Evolutionary conservation across 2,113 vertebrate genomes (phyloP).

Genomic region (Syngnathus scovelli): DNA sequence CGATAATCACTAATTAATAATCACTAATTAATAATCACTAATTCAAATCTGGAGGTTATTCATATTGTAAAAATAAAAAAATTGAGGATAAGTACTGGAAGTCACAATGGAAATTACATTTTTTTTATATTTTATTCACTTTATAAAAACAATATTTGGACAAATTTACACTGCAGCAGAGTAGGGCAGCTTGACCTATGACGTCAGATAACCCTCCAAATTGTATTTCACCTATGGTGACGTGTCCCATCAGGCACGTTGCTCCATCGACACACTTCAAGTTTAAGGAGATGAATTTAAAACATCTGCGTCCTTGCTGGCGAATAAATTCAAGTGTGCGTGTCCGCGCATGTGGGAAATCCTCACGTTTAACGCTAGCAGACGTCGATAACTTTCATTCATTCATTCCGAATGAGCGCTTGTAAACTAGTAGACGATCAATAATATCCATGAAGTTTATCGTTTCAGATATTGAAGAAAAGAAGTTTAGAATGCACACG

Average conservation of each 20-base stretch:
- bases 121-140: background rate
- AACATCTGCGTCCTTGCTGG: background rate
- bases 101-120: too few species aligned
- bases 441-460: background rate
- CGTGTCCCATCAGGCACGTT: conserved; percentile 52
- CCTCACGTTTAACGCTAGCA: background rate
- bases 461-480: background rate
- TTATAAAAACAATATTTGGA: background rate
- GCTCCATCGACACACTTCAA: background rate
- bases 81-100: background rate
- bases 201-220: background rate
- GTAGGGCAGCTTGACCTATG: background rate
- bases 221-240: conserved; percentile 49
- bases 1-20: too few species aligned
- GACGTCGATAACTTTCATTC: background rate
- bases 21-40: too few species aligned
- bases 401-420: conserved; percentile 7
- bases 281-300: background rate
- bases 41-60: background rate
- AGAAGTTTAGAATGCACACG: background rate
- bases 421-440: background rate
- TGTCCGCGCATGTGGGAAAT: background rate
- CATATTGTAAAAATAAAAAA: background rate
- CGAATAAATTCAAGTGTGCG: background rate
- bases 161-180: background rate